Percentiles rank a stretch among this genome's conserved stretches.
phyloP scores from a whole-genome alignment of 2,888 invertebrate species.

The Tipula unca region DNA sequence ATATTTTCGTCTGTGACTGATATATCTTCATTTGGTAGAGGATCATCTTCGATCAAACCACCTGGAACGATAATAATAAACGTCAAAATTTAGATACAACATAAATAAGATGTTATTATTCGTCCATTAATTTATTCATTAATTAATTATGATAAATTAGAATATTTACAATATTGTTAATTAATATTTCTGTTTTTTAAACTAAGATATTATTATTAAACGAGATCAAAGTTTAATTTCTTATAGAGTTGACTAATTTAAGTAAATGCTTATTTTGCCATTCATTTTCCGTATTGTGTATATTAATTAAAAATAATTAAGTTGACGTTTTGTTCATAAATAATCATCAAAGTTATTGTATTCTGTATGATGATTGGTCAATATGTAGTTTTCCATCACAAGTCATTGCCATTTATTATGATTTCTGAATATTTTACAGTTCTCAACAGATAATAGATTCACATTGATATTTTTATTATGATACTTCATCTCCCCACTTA shows the following conservation, averaged over 20 bases:
- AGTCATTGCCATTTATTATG: not conserved
- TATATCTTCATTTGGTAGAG: slow-evolving; percentile 35
- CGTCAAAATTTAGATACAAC: not conserved
- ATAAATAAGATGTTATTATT: not conserved
- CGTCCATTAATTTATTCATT: not conserved
- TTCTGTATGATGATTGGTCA: not conserved
- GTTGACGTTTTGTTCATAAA: not conserved
- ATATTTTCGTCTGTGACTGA: slow-evolving; percentile 30
- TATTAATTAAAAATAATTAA: not conserved
- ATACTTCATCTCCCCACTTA: not conserved
- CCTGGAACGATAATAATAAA: not conserved
- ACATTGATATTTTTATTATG: not conserved
- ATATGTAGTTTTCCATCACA: not conserved
- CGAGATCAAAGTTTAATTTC: not conserved
- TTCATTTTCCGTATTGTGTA: not conserved
- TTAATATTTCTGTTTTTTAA: not conserved
- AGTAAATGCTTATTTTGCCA: not conserved
- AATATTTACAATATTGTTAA: not conserved
- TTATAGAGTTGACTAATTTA: not conserved
- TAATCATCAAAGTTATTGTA: not conserved
- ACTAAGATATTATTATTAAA: not conserved
- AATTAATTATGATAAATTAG: not conserved
- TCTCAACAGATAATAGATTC: not conserved
- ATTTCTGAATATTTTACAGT: not conserved
- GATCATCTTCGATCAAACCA: slow-evolving; percentile 33